These are phyloP conservation scores for Myocastor coypus DNA, from an alignment of 2,113 vertebrate genomes.

Conservation along the genomic window DNA sequence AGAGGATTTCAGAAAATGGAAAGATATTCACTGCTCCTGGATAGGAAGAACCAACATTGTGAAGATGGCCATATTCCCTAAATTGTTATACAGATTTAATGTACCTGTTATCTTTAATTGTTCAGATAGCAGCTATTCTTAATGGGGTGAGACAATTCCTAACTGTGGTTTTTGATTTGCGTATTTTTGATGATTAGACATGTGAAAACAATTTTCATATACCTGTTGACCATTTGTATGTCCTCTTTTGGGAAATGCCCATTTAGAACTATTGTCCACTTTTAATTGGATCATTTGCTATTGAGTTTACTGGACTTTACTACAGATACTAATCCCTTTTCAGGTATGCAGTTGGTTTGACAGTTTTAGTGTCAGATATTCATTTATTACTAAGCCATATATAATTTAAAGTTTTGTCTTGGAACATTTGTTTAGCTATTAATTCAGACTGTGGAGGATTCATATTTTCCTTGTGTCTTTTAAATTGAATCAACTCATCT, in stretches of 20 bases:
- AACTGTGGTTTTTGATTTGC: background rate
- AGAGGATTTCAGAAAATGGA: too few relatives aligned
- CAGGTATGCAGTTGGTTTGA: background rate
- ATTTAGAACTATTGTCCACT: background rate
- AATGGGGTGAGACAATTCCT: background rate
- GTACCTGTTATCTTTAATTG: background rate
- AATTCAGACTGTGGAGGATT: background rate
- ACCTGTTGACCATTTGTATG: background rate
- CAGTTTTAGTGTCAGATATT: slow-evolving; percentile 7
- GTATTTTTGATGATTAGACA: background rate
- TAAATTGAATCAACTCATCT: slow-evolving; percentile 35
- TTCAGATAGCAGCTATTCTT: background rate
- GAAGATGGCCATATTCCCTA: too few relatives aligned
- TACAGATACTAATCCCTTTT: background rate
- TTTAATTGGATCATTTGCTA: background rate
- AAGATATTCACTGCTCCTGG: too few relatives aligned
- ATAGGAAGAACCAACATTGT: too few relatives aligned
- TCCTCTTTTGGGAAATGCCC: background rate
- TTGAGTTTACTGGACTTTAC: background rate
- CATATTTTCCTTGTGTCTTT: background rate
- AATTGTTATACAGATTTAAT: too few relatives aligned
- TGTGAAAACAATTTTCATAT: background rate
- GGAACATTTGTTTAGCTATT: slow-evolving; percentile 23
- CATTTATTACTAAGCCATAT: slow-evolving; percentile 34
- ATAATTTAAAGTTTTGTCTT: slow-evolving; percentile 39